Percentiles rank a stretch among this genome's conserved stretches.
Evolutionary conservation across 2,797 vertebrate species (phyloP).

Genomic region (Erpetoichthys calabaricus): DNA sequence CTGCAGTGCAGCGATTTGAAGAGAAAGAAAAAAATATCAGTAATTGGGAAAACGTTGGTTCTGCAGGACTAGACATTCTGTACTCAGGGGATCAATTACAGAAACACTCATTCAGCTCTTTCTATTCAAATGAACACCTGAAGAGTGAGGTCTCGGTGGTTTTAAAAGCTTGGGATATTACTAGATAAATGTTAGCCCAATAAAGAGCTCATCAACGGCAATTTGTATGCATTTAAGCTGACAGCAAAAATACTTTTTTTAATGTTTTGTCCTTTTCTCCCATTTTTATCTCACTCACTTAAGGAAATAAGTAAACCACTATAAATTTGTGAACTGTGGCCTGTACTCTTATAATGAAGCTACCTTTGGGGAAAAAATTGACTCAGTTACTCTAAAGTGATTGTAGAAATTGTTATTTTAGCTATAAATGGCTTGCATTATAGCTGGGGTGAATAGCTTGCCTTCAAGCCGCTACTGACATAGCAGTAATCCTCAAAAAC

Average conservation of each 20-base stretch:
- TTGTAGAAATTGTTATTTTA: slow-evolving; percentile 2
- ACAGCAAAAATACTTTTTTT: slow-evolving; percentile 50
- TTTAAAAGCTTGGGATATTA: slow-evolving; percentile 67
- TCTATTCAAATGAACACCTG: slow-evolving; percentile 84
- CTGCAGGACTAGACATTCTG: slow-evolving; percentile 56
- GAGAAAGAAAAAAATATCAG: slow-evolving; percentile 33
- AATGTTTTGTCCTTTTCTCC: slow-evolving; percentile 46
- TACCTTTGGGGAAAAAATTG: slow-evolving; percentile 5
- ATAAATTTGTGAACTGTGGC: slow-evolving; percentile 4
- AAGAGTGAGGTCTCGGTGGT: slow-evolving; percentile 65
- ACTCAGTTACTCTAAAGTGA: slow-evolving; percentile 1
- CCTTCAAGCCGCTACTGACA: neutral
- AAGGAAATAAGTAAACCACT: slow-evolving; percentile 12
- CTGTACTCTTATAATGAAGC: slow-evolving; percentile 3
- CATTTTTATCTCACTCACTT: slow-evolving; percentile 15
- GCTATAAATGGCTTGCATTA: slow-evolving; percentile 1
- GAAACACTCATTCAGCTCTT: slow-evolving; percentile 74
- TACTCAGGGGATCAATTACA: slow-evolving; percentile 78
- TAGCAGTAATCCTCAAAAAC: too few species aligned
- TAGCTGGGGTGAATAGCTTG: neutral
- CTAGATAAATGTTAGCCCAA: slow-evolving; percentile 70
- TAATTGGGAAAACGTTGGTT: slow-evolving; percentile 61
- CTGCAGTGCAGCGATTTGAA: slow-evolving; percentile 55
- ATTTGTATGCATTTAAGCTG: slow-evolving; percentile 68
- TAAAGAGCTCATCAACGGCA: slow-evolving; percentile 68